phyloP scores from a whole-genome alignment of 2,888 invertebrate genomes.

The Ennomos fuscantarius region DNA sequence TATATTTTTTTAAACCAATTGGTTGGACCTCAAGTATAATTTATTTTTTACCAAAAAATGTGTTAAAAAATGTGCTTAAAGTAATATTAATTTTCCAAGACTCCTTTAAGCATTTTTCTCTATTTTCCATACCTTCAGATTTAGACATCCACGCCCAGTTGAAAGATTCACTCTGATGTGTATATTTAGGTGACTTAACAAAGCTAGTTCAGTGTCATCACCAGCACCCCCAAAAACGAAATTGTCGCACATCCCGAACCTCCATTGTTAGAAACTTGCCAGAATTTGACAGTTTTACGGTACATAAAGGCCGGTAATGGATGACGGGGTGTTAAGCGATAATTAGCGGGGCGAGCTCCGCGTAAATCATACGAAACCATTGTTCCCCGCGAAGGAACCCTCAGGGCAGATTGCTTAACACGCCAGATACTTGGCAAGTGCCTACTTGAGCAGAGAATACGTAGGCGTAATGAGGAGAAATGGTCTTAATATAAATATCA shows the following conservation, averaged over 20 bases:
- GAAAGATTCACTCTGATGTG: too few species aligned
- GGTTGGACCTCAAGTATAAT: too few species aligned
- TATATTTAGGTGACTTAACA: too few species aligned
- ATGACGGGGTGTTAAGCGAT: slow-evolving; percentile 61
- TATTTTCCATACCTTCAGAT: too few species aligned
- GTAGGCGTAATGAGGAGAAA: slow-evolving; percentile 5
- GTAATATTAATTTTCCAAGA: too few species aligned
- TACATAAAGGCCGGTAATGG: slow-evolving; percentile 55
- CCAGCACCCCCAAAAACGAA: slow-evolving; percentile 11
- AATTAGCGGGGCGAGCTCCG: slow-evolving; percentile 54
- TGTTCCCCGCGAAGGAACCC: slow-evolving; percentile 36
- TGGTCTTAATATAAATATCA: not conserved
- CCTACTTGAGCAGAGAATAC: not conserved
- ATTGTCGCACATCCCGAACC: slow-evolving; percentile 16
- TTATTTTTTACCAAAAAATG: too few species aligned
- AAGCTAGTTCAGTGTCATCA: not conserved
- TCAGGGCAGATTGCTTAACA: slow-evolving; percentile 10
- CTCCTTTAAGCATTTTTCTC: too few species aligned
- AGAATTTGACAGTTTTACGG: slow-evolving; percentile 57
- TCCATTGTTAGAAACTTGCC: slow-evolving; percentile 40
- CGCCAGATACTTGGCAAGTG: slow-evolving; percentile 10
- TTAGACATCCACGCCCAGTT: too few species aligned
- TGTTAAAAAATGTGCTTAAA: too few species aligned
- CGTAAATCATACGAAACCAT: slow-evolving; percentile 59
- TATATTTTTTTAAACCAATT: too few species aligned